Conservation (phyloP, 2,888 invertebrate genomes). For the Pardosa pseudoannulata region DNA sequence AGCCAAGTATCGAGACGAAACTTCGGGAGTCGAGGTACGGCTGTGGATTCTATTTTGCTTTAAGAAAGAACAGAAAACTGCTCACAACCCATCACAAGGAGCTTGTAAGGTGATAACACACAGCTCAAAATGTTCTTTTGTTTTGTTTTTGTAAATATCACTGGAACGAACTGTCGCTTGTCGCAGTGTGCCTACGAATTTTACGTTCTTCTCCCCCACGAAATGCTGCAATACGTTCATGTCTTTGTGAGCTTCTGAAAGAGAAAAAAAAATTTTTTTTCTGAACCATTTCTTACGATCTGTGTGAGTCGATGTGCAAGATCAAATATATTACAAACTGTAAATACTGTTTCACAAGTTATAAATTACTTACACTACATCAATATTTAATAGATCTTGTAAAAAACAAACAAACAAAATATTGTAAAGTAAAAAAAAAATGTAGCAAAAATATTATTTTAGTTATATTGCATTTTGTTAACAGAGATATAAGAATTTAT, state of each 20-base stretch:
- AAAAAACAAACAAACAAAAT: slow-evolving; percentile 38
- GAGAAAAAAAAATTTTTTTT: slow-evolving; percentile 49
- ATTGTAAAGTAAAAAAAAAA: slow-evolving; percentile 57
- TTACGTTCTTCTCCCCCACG: background rate
- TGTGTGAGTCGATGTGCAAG: slow-evolving; percentile 38
- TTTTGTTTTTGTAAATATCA: slow-evolving; percentile 16
- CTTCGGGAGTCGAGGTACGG: too few species aligned
- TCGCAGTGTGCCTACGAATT: background rate
- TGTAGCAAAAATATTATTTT: slow-evolving; percentile 69
- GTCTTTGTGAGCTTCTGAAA: slow-evolving; percentile 60
- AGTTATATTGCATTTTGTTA: slow-evolving; percentile 72
- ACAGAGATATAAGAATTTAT: slow-evolving; percentile 68
- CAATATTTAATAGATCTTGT: slow-evolving; percentile 49
- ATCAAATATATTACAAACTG: slow-evolving; percentile 65
- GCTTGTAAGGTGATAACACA: slow-evolving; percentile 39
- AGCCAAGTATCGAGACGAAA: too few species aligned
- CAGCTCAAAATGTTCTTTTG: too few species aligned
- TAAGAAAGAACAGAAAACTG: background rate
- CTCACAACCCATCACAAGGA: slow-evolving; percentile 5
- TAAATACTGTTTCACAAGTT: slow-evolving; percentile 46
- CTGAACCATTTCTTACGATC: slow-evolving; percentile 52
- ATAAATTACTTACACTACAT: slow-evolving; percentile 54
- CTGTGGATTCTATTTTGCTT: too few species aligned
- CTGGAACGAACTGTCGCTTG: background rate
- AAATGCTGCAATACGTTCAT: slow-evolving; percentile 68